Evolutionary conservation across 2,888 invertebrate species (phyloP), one percentile per base, ranked within the genome.

Genomic region (Cyrtodaria siliqua): DNA sequence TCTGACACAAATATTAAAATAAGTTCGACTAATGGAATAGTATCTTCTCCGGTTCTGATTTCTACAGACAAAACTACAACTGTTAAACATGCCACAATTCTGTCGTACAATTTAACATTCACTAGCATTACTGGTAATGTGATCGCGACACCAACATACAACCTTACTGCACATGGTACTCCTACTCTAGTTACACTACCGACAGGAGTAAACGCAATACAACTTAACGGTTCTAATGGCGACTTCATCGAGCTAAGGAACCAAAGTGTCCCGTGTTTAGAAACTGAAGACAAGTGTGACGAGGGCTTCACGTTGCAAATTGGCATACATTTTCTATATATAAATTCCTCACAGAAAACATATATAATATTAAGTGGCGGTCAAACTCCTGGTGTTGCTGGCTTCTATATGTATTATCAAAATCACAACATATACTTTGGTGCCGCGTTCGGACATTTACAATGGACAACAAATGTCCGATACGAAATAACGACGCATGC

Each of bases 51-150:
- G n/a, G n/a, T n/a, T n/a, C n/a, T n/a, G n/a, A 33, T 33, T 33
- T 33, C 33, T 8, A 33, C 33, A 33, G 33, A 33, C 6, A 33
- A 33, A 33, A 33, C 33, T 33, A 8, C 12, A 33, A 33, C 33
- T 33, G 33, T 33, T 33, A 12, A 33, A 8, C 33, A 33, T 33
- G 33, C 4, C 12, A 33, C 33, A 4, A 33, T 33, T 12, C 4
- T 12, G 33, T 33, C 33, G 33, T 73, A 70, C 76, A 79, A 84
- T 47, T 81, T 82, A 53, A 77, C 81, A 9, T 86, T 88, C 67
- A 56, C 80, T 4, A 18, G 38, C 8, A 86, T 89, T 16, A 62
- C 81, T 16, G 80, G 70, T 24, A 81, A 84, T 40, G 26, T 85
- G 4, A 73, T 90, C 1, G 63, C 86, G 8, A 87, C 87, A 8